phyloP scores from a whole-genome alignment of 2,888 invertebrate species.

The Antheraea assamensis region DNA sequence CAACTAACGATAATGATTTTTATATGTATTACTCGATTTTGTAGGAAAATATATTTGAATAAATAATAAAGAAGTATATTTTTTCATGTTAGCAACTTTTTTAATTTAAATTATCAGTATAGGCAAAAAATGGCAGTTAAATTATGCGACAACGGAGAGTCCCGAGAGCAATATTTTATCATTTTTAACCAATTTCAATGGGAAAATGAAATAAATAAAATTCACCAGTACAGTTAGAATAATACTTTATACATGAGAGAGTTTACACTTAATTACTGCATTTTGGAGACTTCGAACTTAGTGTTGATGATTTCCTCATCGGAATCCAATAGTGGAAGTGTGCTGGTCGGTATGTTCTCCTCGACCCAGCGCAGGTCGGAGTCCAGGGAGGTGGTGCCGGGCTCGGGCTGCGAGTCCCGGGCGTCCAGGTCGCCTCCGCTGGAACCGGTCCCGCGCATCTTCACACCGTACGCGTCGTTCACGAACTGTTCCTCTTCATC shows the following conservation, averaged over 20 bases:
- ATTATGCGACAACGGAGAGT: no score
- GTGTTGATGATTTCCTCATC: conserved; percentile 93
- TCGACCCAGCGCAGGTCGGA: conserved; percentile 91
- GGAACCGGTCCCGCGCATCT: conserved; percentile 83
- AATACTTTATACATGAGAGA: conserved; percentile 51
- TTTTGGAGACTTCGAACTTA: conserved; percentile 93
- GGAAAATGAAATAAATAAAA: conserved; percentile 34
- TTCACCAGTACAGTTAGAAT: conserved; percentile 42
- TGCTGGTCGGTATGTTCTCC: conserved; percentile 93
- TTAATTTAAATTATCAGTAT: no score
- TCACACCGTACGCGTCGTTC: conserved; percentile 93
- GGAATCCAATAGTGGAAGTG: conserved; percentile 85
- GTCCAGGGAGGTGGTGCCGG: conserved; percentile 60
- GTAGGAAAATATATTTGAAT: no score
- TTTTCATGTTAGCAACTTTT: no score
- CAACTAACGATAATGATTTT: not conserved
- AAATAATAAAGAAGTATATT: no score
- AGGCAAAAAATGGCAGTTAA: no score
- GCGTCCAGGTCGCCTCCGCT: conserved; percentile 45
- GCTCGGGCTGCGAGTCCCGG: conserved; percentile 42
- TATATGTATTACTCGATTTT: not conserved
- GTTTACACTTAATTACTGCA: conserved; percentile 84
- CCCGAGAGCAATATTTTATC: no score
- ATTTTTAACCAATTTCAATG: no score
- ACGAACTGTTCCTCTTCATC: conserved; percentile 93